Conservation (phyloP, 2,797 vertebrate genomes). For the Melanotaenia nigrans region DNA sequence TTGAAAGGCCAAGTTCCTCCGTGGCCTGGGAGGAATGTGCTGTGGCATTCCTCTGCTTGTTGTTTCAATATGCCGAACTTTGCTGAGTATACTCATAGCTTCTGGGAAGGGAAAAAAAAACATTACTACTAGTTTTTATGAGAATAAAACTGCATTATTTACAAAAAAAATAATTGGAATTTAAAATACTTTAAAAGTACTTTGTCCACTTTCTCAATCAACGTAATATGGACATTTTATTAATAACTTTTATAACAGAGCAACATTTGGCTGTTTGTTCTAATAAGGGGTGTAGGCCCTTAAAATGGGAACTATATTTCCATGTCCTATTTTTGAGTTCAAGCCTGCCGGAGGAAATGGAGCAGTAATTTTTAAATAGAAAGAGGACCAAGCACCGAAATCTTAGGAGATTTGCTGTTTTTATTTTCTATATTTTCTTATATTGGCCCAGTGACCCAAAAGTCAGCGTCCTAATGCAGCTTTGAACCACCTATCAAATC, state of each 20-base stretch:
- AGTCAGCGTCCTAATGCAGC: slow-evolving; percentile 14
- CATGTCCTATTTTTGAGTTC: slow-evolving; percentile 56
- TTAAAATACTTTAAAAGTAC: neutral
- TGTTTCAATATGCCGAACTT: slow-evolving; percentile 67
- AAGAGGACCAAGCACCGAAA: slow-evolving; percentile 33
- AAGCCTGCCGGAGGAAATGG: slow-evolving; percentile 65
- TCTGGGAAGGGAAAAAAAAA: slow-evolving; percentile 41
- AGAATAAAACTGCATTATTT: slow-evolving; percentile 25
- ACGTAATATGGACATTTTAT: neutral
- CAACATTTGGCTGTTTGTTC: slow-evolving; percentile 22
- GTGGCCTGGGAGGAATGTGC: slow-evolving; percentile 76
- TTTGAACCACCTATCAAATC: slow-evolving; percentile 14
- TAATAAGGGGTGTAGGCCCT: slow-evolving; percentile 13
- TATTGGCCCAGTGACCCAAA: slow-evolving; percentile 46
- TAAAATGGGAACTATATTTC: slow-evolving; percentile 35
- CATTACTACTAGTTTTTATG: slow-evolving; percentile 15
- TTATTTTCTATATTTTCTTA: slow-evolving; percentile 18
- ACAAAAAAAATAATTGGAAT: neutral
- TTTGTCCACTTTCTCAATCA: neutral
- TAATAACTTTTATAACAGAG: neutral
- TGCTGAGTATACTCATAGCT: slow-evolving; percentile 47
- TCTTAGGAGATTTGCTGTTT: slow-evolving; percentile 39
- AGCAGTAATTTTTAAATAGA: slow-evolving; percentile 66
- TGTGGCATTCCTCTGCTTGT: slow-evolving; percentile 64
- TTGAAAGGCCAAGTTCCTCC: slow-evolving; percentile 58